Base-by-base conservation (phyloP, 2,888 invertebrate genomes). In the Entomobrya proxima region DNA sequence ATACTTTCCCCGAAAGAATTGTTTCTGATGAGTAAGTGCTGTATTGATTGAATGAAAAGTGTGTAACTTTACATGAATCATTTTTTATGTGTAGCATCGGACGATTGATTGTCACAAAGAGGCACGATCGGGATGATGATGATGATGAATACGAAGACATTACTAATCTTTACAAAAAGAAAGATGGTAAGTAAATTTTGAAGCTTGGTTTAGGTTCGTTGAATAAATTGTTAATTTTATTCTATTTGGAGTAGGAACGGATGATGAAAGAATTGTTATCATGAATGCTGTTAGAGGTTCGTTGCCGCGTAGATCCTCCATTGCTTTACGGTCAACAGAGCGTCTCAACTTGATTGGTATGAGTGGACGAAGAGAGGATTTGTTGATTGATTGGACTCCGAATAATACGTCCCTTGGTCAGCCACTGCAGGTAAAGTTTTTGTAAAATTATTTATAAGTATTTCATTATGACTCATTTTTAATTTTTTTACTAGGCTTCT, bases 71-170 rank as follows among this genome's bases (percentile, higher is more conserved):
- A n/a, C n/a, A n/a, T n/a, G n/a, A n/a, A n/a, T n/a, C n/a, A n/a
- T n/a, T n/a, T n/a, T n/a, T n/a, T n/a, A n/a, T n/a, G n/a, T n/a
- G n/a, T n/a, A n/a, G n/a, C 91, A 94, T 95, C 90, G 95, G 95
- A 67, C 93, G 94, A 64, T 94, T 94, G 91, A 93, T 95, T 77
- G 93, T 95, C 58, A 95, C 95, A 2, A 95, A 95, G 92, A 93
- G 93, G 88, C 93, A 94, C 0, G 94, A 93, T 87, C 92, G 93
- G 13, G 94, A 94, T 87, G 94, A 95, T 83, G 94, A 95, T 86
- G 94, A 94, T 11, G 94, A 95, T 88, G 95, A 95, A 89, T 92
- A 94, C 92, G 92, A 94, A 90, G 94, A 95, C 90, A 94, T 95
- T 35, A 95, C 95, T 1, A 92, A 93, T 82, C 93, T 93, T 87